These are phyloP conservation scores for Dusona sp. DNA, from an alignment of 2,888 invertebrate species.

Conservation along the genomic window DNA sequence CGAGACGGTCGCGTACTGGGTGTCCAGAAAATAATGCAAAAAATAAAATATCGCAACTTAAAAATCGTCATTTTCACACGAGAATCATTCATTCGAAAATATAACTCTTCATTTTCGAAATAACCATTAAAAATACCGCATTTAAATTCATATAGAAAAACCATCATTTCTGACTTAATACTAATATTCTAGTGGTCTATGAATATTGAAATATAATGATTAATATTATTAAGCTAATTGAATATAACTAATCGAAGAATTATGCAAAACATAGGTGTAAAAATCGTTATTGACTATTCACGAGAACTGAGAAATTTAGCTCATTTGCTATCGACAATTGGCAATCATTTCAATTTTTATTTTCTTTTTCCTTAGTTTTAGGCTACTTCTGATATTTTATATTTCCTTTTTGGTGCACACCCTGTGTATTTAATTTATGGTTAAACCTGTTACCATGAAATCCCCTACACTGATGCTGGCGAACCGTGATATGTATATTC, in stretches of 20 bases:
- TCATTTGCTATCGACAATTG: neutral
- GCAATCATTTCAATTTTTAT: neutral
- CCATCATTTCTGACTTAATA: too few relatives aligned
- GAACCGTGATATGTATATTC: slow-evolving; percentile 68
- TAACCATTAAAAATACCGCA: neutral
- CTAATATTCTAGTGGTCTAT: too few relatives aligned
- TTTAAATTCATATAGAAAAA: neutral
- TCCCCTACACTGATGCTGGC: slow-evolving; percentile 51
- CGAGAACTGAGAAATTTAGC: neutral
- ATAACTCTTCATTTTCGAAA: neutral
- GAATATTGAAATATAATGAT: too few relatives aligned
- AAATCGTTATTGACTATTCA: neutral
- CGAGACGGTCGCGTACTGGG: slow-evolving; percentile 13
- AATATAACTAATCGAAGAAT: too few relatives aligned
- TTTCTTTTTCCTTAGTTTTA: neutral
- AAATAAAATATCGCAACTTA: neutral
- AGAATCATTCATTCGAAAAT: neutral
- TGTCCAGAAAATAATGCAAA: neutral
- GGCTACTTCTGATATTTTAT: slow-evolving; percentile 39
- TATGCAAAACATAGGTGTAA: too few relatives aligned
- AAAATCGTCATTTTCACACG: too few relatives aligned
- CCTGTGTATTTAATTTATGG: slow-evolving; percentile 36
- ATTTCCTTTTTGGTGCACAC: slow-evolving; percentile 4
- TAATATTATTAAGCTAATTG: too few relatives aligned
- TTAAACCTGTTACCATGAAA: slow-evolving; percentile 68